Conservation (phyloP, 2,113 vertebrate genomes). For the Daboia siamensis region DNA sequence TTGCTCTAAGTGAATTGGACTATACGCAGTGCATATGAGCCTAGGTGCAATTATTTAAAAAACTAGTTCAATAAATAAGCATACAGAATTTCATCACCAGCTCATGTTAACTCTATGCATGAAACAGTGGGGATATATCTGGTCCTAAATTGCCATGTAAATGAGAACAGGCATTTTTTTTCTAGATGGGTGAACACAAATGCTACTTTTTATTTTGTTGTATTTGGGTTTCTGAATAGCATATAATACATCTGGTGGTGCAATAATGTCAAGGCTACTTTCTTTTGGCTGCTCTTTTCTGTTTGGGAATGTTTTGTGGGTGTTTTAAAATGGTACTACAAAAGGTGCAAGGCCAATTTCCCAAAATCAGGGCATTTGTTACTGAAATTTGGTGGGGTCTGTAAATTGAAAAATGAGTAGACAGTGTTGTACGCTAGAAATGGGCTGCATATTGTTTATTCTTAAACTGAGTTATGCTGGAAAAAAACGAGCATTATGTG, state of each 20-base stretch:
- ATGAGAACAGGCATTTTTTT: not conserved
- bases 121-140: not conserved
- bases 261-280: not conserved
- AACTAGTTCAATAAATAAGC: not conserved
- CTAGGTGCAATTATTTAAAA: not conserved
- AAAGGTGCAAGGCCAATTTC: not conserved
- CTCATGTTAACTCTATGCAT: not conserved
- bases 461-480: not conserved
- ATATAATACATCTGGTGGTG: not conserved
- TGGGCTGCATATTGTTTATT: not conserved
- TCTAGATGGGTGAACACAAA: not conserved
- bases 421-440: not conserved
- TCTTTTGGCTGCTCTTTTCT: not conserved
- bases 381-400: not conserved
- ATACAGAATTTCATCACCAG: not conserved
- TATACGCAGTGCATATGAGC: not conserved
- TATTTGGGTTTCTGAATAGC: not conserved
- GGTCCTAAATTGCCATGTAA: not conserved
- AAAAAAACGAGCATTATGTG: not conserved
- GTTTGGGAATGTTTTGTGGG: not conserved
- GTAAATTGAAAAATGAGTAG: not conserved
- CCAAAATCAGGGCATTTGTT: not conserved
- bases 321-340: not conserved
- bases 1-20: not conserved
- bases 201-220: not conserved